Conservation (phyloP, 35 echinoderm and acorn worm genomes). For the Ophioderma brevispina region DNA sequence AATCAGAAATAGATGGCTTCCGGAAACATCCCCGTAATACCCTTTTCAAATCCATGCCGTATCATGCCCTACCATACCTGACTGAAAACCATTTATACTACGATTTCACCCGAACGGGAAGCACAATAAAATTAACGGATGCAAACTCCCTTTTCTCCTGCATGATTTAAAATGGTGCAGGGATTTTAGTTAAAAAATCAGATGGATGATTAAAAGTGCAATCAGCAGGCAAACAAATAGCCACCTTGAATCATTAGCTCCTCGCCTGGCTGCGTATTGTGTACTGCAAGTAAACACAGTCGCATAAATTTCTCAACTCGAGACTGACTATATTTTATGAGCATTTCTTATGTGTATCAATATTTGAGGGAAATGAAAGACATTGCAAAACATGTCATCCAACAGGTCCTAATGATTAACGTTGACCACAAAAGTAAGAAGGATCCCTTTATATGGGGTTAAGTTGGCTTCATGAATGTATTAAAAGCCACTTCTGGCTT, state of each 20-base stretch:
- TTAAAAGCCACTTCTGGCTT: conserved; percentile 9
- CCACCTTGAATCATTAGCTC: neutral
- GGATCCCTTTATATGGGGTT: neutral
- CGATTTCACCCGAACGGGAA: neutral
- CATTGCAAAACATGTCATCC: conserved; percentile 13
- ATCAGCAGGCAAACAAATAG: conserved; percentile 13
- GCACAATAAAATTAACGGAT: neutral
- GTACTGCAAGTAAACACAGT: neutral
- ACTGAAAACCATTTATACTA: neutral
- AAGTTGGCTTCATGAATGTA: neutral
- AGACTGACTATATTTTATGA: conserved; percentile 5
- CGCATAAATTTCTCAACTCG: neutral
- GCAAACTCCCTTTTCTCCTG: neutral
- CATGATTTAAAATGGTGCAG: neutral
- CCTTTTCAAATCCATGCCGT: neutral
- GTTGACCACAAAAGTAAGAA: conserved; percentile 13
- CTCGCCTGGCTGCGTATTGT: conserved; percentile 2
- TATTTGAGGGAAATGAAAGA: conserved; percentile 5
- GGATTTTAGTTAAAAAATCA: neutral
- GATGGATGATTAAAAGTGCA: conserved; percentile 13
- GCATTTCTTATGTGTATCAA: conserved; percentile 13
- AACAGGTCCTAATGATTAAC: conserved; percentile 5
- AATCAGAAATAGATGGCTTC: neutral
- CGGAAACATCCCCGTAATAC: neutral
- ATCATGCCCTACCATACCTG: neutral